Evolutionary conservation across 2,113 vertebrate species (phyloP), one percentile per base, ranked within the genome.

Genomic region (Hemibagrus wyckioides): DNA sequence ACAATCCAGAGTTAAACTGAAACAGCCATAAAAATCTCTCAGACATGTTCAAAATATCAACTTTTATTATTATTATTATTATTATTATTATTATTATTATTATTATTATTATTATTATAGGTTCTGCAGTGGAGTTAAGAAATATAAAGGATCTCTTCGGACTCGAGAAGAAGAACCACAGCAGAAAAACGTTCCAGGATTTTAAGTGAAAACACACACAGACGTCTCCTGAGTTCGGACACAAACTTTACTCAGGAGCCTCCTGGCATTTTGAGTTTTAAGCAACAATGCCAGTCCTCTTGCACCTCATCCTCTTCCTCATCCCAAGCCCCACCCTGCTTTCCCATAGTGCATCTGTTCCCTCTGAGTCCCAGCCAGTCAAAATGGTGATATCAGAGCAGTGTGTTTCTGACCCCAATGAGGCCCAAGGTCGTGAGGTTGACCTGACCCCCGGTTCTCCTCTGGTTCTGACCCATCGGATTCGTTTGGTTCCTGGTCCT

Each of bases 391-490:
- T 95, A 86, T 92, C 94, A 0, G 93, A 94, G 13, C 89, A 88
- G 59, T 94, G 93, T 1, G 28, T 65, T 0, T 63, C 92, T 9
- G 90, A 90, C 28, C 69, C 1, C 14, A 56, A 36, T 23, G 52
- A 41, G 14, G 28, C 83, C 61, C 28, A 90, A 92, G 94, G 83
- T 19, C 92, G 86, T 81, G 93, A 94, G 48, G 23, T 95, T 4
- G 84, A 94, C 57, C 92, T 95, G 89, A 88, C 14, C 0, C 93
- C 93, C 0, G 94, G 92, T 39, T 90, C 93, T 59, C 93, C 95
- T 83, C 89, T 96, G 89, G 90, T 96, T n/a, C 88, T 96, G 84
- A 96, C 95, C 80, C 94, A 95, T 63, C 92, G 90, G 84, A 95
- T 96, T 92, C 92, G 87, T 30, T 91, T 96, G 89, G 89, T 95